These are phyloP conservation scores for Teleogryllus oceanicus DNA, from an alignment of 2,888 invertebrate species.

Conservation along the genomic window DNA sequence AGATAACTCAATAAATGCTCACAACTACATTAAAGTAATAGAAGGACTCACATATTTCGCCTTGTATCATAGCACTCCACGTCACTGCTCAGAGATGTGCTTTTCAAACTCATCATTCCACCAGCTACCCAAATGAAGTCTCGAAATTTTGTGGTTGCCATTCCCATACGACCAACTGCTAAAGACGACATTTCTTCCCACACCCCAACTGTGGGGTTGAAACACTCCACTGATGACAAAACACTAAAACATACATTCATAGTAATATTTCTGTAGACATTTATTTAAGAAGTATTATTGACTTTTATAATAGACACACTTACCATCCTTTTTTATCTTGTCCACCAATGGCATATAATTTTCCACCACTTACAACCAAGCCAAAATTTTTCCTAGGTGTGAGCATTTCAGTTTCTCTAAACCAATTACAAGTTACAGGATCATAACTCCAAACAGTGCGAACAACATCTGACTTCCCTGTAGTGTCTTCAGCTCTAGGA, in stretches of 20 bases:
- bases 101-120: constrained; percentile 59
- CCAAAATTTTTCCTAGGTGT: constrained; percentile 66
- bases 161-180: constrained; percentile 59
- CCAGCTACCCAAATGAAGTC: constrained; percentile 71
- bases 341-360: constrained; percentile 69
- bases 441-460: constrained; percentile 68
- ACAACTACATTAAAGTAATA: not conserved
- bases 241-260: constrained; percentile 47
- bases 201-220: constrained; percentile 54
- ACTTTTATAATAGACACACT: not conserved
- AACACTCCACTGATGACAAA: constrained; percentile 60
- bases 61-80: constrained; percentile 64
- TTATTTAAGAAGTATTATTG: not conserved
- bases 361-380: constrained; percentile 61
- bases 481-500: constrained; percentile 57
- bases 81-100: constrained; percentile 55
- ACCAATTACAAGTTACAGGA: constrained; percentile 62
- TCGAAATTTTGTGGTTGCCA: constrained; percentile 58
- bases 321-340: constrained; percentile 60
- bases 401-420: constrained; percentile 58
- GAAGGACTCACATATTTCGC: constrained; percentile 54
- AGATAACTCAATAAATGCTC: no score
- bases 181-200: constrained; percentile 61
- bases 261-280: constrained; percentile 21
- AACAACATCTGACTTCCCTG: constrained; percentile 56